Base-by-base conservation (phyloP, 2,888 invertebrate genomes). In the Helleia helle region DNA sequence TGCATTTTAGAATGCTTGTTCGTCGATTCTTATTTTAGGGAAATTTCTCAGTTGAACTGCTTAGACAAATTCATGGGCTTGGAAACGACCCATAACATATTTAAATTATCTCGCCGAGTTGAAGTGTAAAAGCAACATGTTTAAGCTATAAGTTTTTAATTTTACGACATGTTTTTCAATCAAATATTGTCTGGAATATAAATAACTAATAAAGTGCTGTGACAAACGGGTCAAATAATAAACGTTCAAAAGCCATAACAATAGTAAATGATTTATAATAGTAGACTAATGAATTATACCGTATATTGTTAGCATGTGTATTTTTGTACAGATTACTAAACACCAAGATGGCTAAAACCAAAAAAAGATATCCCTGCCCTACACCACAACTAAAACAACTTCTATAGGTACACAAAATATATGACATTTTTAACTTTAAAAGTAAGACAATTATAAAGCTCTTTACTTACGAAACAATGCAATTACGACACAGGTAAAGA, bases 401-500 rank as follows among this genome's bases (percentile, higher is more conserved):
- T n/a, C n/a, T n/a, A n/a, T n/a, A n/a, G n/a, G n/a, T n/a, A n/a
- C n/a, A n/a, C n/a, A n/a, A n/a, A n/a, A n/a, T n/a, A n/a, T n/a
- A n/a, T n/a, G n/a, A n/a, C n/a, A n/a, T n/a, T n/a, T n/a, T n/a
- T 11, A 13, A 5, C 15, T 3, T 30, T 4, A 30, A 30, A 14
- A 30, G 15, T 9, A n/a, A 15, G n/a, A 30, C n/a, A 15, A n/a
- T n/a, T n/a, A n/a, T 15, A 7, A 1, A 30, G 9, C n/a, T 15
- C 15, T 30, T 30, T 30, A 29, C 4, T 8, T 8, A 8, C 14
- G 4, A 15, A 30, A 9, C 15, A 4, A 15, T 14, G 27, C 14
- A 15, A n/a, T 14, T 15, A 5, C 79, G n/a, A n/a, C n/a, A n/a
- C n/a, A 79, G 77, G 79, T 77, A 76, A 48, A 52, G 52, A 53